phyloP scores from a whole-genome alignment of 64 coral and sea anemone species.

The Montipora efflorescens region DNA sequence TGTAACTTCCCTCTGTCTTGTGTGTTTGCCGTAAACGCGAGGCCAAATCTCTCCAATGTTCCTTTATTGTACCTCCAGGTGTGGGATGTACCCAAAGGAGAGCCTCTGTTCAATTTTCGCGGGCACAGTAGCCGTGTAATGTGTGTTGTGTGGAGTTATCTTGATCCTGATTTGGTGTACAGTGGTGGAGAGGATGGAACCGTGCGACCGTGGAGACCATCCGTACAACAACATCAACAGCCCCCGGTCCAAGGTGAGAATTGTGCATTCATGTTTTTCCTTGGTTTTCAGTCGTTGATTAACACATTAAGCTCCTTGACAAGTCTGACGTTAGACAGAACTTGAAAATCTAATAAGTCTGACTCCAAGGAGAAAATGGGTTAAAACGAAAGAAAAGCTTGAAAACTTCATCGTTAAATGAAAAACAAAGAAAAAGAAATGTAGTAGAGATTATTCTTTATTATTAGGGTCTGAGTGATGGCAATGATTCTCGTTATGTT shows the following conservation, averaged over 20 bases:
- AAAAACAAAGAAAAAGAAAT: no score
- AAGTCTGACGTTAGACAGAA: no score
- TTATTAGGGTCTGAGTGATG: no score
- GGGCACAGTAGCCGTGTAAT: conserved; percentile 90
- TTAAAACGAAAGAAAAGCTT: no score
- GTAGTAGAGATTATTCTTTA: no score
- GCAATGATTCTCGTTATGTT: no score
- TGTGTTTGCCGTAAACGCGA: no score
- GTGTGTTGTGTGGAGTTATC: conserved; percentile 92
- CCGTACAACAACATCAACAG: conserved; percentile 61
- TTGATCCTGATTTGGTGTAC: conserved; percentile 94
- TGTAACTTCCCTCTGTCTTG: no score
- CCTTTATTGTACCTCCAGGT: conserved; percentile 32
- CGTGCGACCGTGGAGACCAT: conserved; percentile 90
- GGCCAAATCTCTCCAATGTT: not conserved
- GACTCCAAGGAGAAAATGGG: no score
- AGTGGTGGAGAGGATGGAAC: conserved; percentile 96
- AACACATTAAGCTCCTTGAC: no score
- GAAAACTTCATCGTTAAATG: no score
- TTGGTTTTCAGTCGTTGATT: not conserved
- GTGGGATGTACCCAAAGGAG: conserved; percentile 85
- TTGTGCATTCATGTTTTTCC: not conserved
- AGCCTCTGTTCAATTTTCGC: conserved; percentile 84
- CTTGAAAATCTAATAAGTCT: no score
- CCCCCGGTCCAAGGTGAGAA: conserved; percentile 71